Base-by-base conservation (phyloP, 2,797 vertebrate genomes). In the Hoplostethus atlanticus region DNA sequence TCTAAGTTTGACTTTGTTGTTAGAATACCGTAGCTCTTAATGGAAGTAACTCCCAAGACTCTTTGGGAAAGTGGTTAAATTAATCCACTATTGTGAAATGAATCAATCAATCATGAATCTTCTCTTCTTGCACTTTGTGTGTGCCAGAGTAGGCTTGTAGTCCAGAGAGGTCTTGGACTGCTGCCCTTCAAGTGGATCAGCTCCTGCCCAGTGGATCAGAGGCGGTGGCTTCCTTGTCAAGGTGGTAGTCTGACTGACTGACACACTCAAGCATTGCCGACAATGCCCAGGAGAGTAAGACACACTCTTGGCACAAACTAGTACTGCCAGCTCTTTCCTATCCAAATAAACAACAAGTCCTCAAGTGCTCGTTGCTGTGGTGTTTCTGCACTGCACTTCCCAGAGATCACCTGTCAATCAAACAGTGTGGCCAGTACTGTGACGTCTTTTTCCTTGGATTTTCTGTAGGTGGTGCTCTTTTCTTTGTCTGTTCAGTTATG, bases 141-240 rank as follows among this genome's bases (percentile, higher is more conserved):
- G 36, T 59, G 46, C 30, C 56, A 51, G 50, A 28, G 46, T 51
- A 38, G 9, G 15, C 52, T 34, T 47, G 53, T 48, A 2, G 42
- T 57, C 38, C 46, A 30, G n/a, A 10, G 47, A 10, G 47, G 42
- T 12, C 42, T 44, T 44, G 42, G 42, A 44, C 42, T 12, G 12
- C 42, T 44, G 42, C 42, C 42, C 47, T n/a, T 30, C 31, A 52
- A 21, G 34, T 16, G 30, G 16, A 30, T 11, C n/a, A 38, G n/a
- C 31, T 46, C 31, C 54, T 68, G 66, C 66, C 46, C 38, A 58
- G 55, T 68, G 54, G 44, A 53, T 52, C 57, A 53, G 47, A 60
- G 55, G 57, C 52, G 11, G 31, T 25, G 2, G 57, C 57, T 53
- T 17, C 30, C 55, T 10, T 50, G 65, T 64, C 47, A 51, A 58